These are phyloP conservation scores for Heterotis niloticus DNA, from an alignment of 2,113 vertebrate species.

Conservation along the genomic window DNA sequence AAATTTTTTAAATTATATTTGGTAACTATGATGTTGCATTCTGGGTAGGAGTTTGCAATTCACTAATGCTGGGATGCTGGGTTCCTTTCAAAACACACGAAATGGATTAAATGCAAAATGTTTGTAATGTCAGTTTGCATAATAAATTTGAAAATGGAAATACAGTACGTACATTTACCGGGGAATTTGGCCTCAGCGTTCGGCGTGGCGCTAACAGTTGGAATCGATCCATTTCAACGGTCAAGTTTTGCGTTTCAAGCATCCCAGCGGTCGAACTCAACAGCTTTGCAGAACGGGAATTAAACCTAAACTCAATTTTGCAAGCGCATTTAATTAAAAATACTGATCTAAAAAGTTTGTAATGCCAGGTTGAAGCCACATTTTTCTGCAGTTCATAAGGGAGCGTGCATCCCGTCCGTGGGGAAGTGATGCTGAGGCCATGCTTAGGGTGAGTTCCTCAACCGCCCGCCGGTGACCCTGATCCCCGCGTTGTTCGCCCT, in stretches of 20 bases:
- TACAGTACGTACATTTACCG: too few relatives aligned
- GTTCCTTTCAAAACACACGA: too few relatives aligned
- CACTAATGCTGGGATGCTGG: too few relatives aligned
- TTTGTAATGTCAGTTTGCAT: too few relatives aligned
- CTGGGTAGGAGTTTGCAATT: too few relatives aligned
- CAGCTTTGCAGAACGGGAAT: not conserved
- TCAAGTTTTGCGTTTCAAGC: not conserved
- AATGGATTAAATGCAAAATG: too few relatives aligned
- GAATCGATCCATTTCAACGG: too few relatives aligned
- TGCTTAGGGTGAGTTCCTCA: not conserved
- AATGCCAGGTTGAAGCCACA: not conserved
- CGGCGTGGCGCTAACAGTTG: too few relatives aligned
- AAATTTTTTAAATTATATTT: too few relatives aligned
- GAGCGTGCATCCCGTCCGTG: not conserved
- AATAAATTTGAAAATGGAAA: too few relatives aligned
- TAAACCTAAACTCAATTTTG: not conserved
- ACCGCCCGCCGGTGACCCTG: not conserved
- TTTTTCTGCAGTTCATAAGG: not conserved
- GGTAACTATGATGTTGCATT: too few relatives aligned
- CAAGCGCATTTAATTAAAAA: not conserved
- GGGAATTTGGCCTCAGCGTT: too few relatives aligned
- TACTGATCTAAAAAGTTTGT: not conserved
- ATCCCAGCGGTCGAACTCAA: not conserved
- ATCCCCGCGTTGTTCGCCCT: not conserved
- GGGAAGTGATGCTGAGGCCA: not conserved